Evolutionary conservation across 2,888 invertebrate genomes (phyloP).

Genomic region (Cheilosia impressa): DNA sequence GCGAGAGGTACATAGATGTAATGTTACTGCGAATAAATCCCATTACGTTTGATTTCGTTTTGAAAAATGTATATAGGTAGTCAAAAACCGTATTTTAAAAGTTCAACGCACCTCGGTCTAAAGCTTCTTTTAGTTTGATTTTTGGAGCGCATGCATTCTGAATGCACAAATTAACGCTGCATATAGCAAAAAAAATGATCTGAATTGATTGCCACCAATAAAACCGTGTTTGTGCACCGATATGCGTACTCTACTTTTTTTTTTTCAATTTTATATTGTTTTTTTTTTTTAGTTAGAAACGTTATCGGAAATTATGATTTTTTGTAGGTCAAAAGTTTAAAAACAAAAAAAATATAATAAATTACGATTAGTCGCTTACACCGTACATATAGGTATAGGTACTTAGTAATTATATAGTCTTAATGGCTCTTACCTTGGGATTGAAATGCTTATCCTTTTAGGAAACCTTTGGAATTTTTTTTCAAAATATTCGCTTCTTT

Average conservation of each 20-base stretch:
- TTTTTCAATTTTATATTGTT: constrained; percentile 2
- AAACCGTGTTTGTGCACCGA: neutral
- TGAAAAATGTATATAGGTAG: neutral
- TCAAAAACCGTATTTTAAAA: neutral
- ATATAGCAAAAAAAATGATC: neutral
- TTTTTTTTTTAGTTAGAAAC: constrained; percentile 38
- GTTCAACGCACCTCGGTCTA: constrained; percentile 24
- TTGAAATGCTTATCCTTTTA: neutral
- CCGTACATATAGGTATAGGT: neutral
- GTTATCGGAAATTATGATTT: constrained; percentile 44
- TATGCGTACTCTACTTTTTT: constrained; percentile 9
- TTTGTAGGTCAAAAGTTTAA: constrained; percentile 66
- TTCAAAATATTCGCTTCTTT: neutral
- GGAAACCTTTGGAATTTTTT: neutral
- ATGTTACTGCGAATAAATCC: constrained; percentile 17
- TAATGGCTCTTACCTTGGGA: constrained; percentile 5
- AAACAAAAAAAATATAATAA: constrained; percentile 27
- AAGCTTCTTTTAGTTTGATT: neutral
- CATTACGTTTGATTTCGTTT: neutral
- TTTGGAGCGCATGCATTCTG: neutral
- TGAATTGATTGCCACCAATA: too few relatives aligned
- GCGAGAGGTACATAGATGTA: neutral
- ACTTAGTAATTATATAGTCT: neutral
- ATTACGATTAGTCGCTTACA: constrained; percentile 6
- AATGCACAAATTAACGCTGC: neutral